Evolutionary conservation across 1,140 invertebrate species (phyloP), one percentile per base, ranked within the genome.

Genomic region (Pseudomyrmex concolor): DNA sequence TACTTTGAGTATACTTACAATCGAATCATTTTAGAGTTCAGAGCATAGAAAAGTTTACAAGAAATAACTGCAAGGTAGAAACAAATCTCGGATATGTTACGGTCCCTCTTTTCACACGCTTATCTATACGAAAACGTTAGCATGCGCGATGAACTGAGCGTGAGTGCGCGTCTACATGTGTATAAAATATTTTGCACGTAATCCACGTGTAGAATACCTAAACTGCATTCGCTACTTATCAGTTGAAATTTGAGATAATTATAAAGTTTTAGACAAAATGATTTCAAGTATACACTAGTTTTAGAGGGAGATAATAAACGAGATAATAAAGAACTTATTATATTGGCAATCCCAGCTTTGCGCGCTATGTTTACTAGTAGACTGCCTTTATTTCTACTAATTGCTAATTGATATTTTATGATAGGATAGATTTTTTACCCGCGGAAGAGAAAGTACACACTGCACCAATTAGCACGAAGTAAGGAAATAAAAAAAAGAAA

Each of bases 31-130:
- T 54, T 78, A 73, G 22, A n/a, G n/a, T 34, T 34, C 1, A 48
- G 54, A 73, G 68, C 25, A 54, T 81, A 74, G 68, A 74, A 73
- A 81, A 81, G 0, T 77, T 57, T 50, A 59, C 22, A 60, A 59
- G 62, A 74, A 43, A 70, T 9, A 57, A 25, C 22, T 77, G 19
- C 25, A 59, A 80, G 51, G 66, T 55, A 43, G 19, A 78, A 67
- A 71, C 54, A 10, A 59, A 80, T 7, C 45, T 57, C 13, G 43
- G 51, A 48, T 34, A 34, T 71, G 43, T 59, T 59, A 62, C 66
- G 50, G 43, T 71, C 54, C 51, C 64, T 48, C 48, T 71, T 71
- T 71, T 80, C 25, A 22, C 54, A 67, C 70, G 13, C 22, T 73
- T 34, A 22, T 19, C 22, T 25, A 13, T 17, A 54, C n/a, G 45